Evolutionary conservation across 37 sponge, comb jelly and placozoan genomes (phyloP), one percentile per base, ranked within the genome.

Genomic region (Petrosia ficiformis): DNA sequence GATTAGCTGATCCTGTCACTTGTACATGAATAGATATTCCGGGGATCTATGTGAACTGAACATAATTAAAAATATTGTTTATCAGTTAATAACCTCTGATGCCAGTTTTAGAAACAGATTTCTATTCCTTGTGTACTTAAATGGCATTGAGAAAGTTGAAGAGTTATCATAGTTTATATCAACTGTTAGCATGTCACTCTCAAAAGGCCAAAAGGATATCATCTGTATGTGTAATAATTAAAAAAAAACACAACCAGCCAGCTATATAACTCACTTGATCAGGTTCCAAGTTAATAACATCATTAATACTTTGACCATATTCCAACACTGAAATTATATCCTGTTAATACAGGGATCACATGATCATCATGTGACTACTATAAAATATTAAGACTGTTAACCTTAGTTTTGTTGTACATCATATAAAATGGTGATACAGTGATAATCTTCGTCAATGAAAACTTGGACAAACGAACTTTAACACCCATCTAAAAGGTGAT

Each of bases 401-500:
- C 93, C 73, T 65, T 84, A 24, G 95, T 91, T 6, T 68, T 41
- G 83, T 95, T 95, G 57, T 75, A 64, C 31, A 90, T 40, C 22
- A 95, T 39, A 41, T 73, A 80, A 69, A 86, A 83, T 1, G 95
- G 92, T 24, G 92, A 76, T 29, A 95, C 71, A 22, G 82, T 82
- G 75, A 95, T 68, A 34, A 88, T 81, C 65, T 82, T 87, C 60
- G 86, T 78, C 40, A 85, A 40, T 31, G 67, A 67, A 31, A 64
- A 72, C 2, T 65, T 57, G 14, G 95, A 86, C 42, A 85, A 31
- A 0, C 59, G 59, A 29, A 93, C 86, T 37, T 54, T 77, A n/a
- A 77, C 73, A 11, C 93, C 93, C 68, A 93, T 68, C 93, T 92
- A 74, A 26, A 59, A 71, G 19, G 4, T n/a, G 38, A 28, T 35